Evolutionary conservation across 1,140 invertebrate genomes (phyloP).

Genomic region (Zaprionus ornatus): DNA sequence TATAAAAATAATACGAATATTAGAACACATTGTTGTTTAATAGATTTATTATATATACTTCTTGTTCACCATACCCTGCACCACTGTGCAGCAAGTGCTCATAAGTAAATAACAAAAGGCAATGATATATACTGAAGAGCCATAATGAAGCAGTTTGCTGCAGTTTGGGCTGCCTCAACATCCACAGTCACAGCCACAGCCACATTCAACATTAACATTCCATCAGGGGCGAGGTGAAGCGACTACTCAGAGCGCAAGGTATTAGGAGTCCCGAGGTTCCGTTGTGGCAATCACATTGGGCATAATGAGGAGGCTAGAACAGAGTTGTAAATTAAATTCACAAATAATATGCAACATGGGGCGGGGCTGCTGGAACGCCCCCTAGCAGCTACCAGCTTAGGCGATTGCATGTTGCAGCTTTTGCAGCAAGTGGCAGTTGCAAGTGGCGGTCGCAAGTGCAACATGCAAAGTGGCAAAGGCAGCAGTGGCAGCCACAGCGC

Average conservation of each 20-base stretch:
- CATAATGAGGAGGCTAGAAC: constrained; percentile 55
- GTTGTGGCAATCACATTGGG: constrained; percentile 65
- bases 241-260: background rate
- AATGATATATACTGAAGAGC: constrained; percentile 27
- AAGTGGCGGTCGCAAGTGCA: constrained; percentile 46
- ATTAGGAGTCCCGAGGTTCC: constrained; percentile 2
- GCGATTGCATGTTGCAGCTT: constrained; percentile 65
- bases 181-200: background rate
- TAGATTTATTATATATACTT: background rate
- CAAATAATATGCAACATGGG: constrained; percentile 63
- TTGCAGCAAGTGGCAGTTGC: constrained; percentile 35
- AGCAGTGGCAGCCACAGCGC: constrained; percentile 39
- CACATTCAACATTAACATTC: constrained; percentile 38
- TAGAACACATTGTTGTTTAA: background rate
- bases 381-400: constrained; percentile 4
- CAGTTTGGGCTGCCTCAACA: background rate
- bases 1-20: too few relatives aligned
- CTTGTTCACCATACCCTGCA: background rate
- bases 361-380: constrained; percentile 23
- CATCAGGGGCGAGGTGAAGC: constrained; percentile 11
- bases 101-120: constrained; percentile 47
- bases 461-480: constrained; percentile 64
- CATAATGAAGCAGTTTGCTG: constrained; percentile 55
- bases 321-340: constrained; percentile 69
- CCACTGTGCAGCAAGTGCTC: constrained; percentile 46